phyloP scores from a whole-genome alignment of 2,888 invertebrate genomes.

The Altica lythri region DNA sequence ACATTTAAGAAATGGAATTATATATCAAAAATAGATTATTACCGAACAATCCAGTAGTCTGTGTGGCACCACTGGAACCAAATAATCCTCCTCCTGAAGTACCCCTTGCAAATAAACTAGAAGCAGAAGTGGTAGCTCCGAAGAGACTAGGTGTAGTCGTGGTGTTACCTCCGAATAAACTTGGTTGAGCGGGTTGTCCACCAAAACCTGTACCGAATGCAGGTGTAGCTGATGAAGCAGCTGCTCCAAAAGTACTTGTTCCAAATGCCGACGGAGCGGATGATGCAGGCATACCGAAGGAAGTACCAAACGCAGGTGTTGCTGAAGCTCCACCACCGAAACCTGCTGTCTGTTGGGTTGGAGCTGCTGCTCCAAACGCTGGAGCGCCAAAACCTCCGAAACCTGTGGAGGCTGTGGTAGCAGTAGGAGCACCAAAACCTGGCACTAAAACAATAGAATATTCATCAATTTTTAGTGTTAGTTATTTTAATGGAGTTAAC shows the following conservation, averaged over 20 bases:
- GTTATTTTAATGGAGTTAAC: too few relatives aligned
- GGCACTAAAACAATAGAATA: constrained; percentile 51
- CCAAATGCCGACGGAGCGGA: constrained; percentile 38
- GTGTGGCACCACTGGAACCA: constrained; percentile 45
- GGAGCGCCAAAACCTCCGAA: constrained; percentile 47
- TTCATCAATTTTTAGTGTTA: too few relatives aligned
- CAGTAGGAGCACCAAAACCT: constrained; percentile 53
- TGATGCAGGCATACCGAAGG: constrained; percentile 44
- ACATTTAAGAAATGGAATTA: too few relatives aligned
- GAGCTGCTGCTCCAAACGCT: constrained; percentile 41
- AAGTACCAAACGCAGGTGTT: constrained; percentile 54
- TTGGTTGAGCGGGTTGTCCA: constrained; percentile 47
- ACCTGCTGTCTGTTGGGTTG: constrained; percentile 26
- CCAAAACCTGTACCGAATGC: constrained; percentile 51
- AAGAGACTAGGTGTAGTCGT: constrained; percentile 41
- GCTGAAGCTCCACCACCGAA: constrained; percentile 43
- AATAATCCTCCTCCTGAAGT: constrained; percentile 42
- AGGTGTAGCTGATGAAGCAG: constrained; percentile 43
- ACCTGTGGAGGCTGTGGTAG: constrained; percentile 40
- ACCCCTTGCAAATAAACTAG: constrained; percentile 42
- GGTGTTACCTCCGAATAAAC: constrained; percentile 59
- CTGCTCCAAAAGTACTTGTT: constrained; percentile 44
- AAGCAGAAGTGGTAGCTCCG: constrained; percentile 41
- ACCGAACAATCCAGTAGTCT: constrained; percentile 52
- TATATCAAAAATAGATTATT: too few relatives aligned